Percentiles rank a stretch among this genome's conserved stretches.
phyloP scores from a whole-genome alignment of 2,888 invertebrate genomes.

The Pyrochroa serraticornis region DNA sequence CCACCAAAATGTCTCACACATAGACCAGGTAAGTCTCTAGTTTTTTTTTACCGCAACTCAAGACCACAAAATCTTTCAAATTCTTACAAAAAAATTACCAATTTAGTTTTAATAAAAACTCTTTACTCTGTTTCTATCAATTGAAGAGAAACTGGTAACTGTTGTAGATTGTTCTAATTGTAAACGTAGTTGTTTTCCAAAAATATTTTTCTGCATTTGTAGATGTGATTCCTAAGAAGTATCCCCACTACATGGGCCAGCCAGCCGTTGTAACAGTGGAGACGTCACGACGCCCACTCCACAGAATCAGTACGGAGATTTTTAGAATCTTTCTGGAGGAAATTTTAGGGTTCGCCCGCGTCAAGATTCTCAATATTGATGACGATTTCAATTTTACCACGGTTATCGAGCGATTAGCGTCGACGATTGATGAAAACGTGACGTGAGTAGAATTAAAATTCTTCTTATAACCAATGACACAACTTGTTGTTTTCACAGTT shows the following conservation, averaged over 20 bases:
- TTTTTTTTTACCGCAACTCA: too few species aligned
- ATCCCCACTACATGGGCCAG: constrained; percentile 54
- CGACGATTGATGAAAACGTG: constrained; percentile 23
- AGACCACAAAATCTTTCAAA: too few species aligned
- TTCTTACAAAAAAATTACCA: too few species aligned
- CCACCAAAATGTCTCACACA: constrained; percentile 3
- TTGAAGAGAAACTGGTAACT: too few species aligned
- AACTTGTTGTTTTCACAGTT: constrained; percentile 42
- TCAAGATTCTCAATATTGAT: constrained; percentile 55
- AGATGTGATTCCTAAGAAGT: constrained; percentile 61
- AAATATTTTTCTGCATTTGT: constrained; percentile 16
- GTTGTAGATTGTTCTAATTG: too few species aligned
- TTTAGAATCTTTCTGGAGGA: constrained; percentile 65
- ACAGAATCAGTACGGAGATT: constrained; percentile 64
- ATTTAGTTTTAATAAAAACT: too few species aligned
- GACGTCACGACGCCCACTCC: constrained; percentile 62
- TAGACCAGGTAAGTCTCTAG: constrained; percentile 6
- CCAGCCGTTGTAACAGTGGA: constrained; percentile 60
- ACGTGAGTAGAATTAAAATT: constrained; percentile 10
- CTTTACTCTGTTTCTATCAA: too few species aligned
- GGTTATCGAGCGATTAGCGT: constrained; percentile 51
- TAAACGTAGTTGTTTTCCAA: too few species aligned
- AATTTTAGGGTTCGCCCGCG: constrained; percentile 58
- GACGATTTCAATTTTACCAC: constrained; percentile 56
- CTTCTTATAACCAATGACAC: neutral